Evolutionary conservation across 2,888 invertebrate species (phyloP).

Genomic region (Hermodice carunculata): DNA sequence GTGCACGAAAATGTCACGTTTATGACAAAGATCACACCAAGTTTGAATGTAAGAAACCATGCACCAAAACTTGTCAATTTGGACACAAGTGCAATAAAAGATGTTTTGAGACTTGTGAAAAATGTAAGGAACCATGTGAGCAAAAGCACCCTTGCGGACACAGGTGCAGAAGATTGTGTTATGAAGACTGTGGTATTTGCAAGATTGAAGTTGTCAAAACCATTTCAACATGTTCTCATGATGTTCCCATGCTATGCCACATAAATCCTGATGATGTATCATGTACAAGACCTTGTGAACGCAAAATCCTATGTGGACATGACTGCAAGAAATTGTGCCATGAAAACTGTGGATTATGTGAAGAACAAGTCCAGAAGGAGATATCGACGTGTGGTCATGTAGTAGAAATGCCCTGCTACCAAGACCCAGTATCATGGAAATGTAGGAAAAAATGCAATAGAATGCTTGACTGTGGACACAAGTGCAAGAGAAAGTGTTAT

Average conservation of each 20-base stretch:
- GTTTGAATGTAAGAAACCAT: slow-evolving; percentile 58
- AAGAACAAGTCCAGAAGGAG: slow-evolving; percentile 41
- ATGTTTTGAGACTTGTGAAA: slow-evolving; percentile 48
- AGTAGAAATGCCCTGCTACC: slow-evolving; percentile 49
- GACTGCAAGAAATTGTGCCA: slow-evolving; percentile 73
- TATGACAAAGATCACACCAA: slow-evolving; percentile 73
- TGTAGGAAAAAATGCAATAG: slow-evolving; percentile 51
- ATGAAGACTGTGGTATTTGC: slow-evolving; percentile 52
- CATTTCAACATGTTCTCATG: slow-evolving; percentile 56
- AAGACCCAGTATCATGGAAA: slow-evolving; percentile 34
- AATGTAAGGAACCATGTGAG: slow-evolving; percentile 49
- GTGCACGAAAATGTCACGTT: slow-evolving; percentile 76
- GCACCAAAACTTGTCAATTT: slow-evolving; percentile 42
- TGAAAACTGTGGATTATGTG: slow-evolving; percentile 52
- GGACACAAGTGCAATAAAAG: slow-evolving; percentile 45
- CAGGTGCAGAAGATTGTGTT: slow-evolving; percentile 70
- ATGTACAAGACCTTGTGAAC: slow-evolving; percentile 51
- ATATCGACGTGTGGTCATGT: slow-evolving; percentile 56
- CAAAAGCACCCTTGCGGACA: slow-evolving; percentile 72
- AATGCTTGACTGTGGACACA: slow-evolving; percentile 72
- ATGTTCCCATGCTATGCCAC: slow-evolving; percentile 49
- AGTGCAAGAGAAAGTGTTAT: slow-evolving; percentile 73
- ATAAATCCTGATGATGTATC: slow-evolving; percentile 35
- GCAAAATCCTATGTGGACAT: slow-evolving; percentile 72
- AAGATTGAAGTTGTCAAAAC: slow-evolving; percentile 40